These are phyloP conservation scores for Fragum sueziense DNA, from an alignment of 2,888 invertebrate species.

Conservation along the genomic window DNA sequence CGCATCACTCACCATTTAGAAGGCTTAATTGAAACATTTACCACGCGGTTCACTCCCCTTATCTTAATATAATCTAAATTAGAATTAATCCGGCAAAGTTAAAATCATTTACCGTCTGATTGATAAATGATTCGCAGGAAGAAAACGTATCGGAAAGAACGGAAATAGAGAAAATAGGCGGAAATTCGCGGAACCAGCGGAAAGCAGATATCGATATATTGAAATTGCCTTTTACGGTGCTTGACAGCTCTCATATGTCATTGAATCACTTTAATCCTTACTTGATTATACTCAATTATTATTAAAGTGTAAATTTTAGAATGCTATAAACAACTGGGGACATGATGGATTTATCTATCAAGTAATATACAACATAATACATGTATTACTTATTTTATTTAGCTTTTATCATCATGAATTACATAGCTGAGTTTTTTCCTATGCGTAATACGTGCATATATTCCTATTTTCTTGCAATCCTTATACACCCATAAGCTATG, in stretches of 20 bases:
- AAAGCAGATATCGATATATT: conserved; percentile 20
- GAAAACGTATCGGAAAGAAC: conserved; percentile 13
- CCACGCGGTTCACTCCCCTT: conserved; percentile 44
- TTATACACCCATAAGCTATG: too few species aligned
- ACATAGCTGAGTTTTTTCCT: too few species aligned
- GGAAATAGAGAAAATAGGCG: conserved; percentile 13
- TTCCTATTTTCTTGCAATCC: too few species aligned
- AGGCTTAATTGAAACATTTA: conserved; percentile 62
- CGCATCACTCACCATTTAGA: conserved; percentile 46
- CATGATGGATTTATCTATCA: too few species aligned
- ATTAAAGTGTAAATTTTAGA: too few species aligned
- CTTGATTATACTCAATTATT: too few species aligned
- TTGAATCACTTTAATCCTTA: background rate
- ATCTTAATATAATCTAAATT: conserved; percentile 64
- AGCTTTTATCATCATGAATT: too few species aligned
- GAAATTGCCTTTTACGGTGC: background rate
- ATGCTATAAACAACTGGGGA: too few species aligned
- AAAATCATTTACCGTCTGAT: conserved; percentile 36
- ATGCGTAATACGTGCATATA: too few species aligned
- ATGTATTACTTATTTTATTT: background rate
- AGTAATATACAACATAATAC: too few species aligned
- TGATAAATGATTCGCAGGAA: conserved; percentile 52
- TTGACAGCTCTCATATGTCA: conserved; percentile 10
- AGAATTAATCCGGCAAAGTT: conserved; percentile 55
- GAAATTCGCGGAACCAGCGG: conserved; percentile 22